Percentiles rank a stretch among this genome's conserved stretches.
Evolutionary conservation across 2,888 invertebrate genomes (phyloP).

Genomic region (Nephrocerus scutellatus): DNA sequence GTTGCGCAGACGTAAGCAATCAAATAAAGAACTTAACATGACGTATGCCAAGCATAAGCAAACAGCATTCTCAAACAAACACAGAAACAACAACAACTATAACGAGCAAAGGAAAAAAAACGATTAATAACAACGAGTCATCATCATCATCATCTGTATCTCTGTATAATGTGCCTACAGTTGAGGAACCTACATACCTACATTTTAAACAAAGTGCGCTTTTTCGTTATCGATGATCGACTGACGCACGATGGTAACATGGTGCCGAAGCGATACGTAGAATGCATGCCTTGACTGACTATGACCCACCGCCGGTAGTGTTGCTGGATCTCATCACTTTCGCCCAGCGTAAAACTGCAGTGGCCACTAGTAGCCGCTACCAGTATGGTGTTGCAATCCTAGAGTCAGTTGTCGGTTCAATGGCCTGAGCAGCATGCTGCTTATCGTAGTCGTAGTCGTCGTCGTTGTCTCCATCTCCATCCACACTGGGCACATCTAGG

Average conservation of each 20-base stretch:
- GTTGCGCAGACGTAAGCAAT: no score
- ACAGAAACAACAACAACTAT: constrained; percentile 5
- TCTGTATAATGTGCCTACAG: constrained; percentile 24
- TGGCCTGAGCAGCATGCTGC: no score
- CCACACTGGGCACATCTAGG: no score
- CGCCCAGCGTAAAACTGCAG: no score
- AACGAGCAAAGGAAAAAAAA: constrained; percentile 3
- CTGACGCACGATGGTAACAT: no score
- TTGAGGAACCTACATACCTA: constrained; percentile 45
- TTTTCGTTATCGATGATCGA: constrained; percentile 21
- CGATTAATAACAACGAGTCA: no score
- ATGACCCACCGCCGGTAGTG: constrained; percentile 7
- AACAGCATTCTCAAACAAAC: neutral
- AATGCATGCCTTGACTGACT: constrained; percentile 7
- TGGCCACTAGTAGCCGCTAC: no score
- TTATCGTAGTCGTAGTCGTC: neutral
- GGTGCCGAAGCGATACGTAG: no score
- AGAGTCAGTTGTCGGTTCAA: no score
- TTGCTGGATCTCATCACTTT: constrained; percentile 22
- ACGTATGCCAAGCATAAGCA: neutral
- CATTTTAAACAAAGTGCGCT: constrained; percentile 43
- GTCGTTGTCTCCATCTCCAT: neutral
- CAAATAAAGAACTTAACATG: constrained; percentile 9
- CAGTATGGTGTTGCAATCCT: no score
- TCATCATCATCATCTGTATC: no score